Evolutionary conservation across 2,797 vertebrate species (phyloP), one percentile per base, ranked within the genome.

Genomic region (Carduelis carduelis): DNA sequence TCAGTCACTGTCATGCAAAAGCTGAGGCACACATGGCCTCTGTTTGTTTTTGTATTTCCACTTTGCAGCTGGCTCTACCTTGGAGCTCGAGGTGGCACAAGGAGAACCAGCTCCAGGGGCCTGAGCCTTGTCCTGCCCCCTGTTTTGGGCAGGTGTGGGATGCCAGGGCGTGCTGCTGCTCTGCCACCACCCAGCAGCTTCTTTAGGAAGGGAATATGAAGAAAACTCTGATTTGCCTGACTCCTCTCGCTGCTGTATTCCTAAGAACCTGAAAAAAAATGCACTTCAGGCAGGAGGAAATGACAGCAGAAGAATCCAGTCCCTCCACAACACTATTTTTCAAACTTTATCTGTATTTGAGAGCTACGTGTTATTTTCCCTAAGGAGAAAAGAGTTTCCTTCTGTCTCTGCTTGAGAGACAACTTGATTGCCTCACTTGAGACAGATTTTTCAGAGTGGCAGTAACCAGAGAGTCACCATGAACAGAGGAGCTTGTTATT

Each of bases 321-420:
- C 80, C 77, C 34, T 93, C 87, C 41, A 34, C 76, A 86, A 7
- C 32, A 47, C 70, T 65, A 2, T 95, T 94, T 96, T 91, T 95
- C 91, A 95, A 90, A 91, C 83, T 90, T 89, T 64, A 82, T 95
- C 82, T 92, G 21, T 94, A 76, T 95, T 91, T 89, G 72, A 86
- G 70, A 77, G 52, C 70, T 92, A 39, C 1, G 0, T 56, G 70
- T 66, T 94, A 43, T 95, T 96, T 94, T 95, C 89, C 95, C 87
- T 76, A 64, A 91, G 89, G 86, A 88, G 50, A 96, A 90, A 79
- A 94, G 83, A 79, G 66, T 96, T 84, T 88, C 47, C 80, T 89
- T 91, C 83, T 13, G 1, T 53, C 44, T 86, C 32, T 85, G 70
- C 41, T 77, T 77, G 79, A 77, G 32, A 78, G 50, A 94, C 37